Conservation (phyloP, 2,797 vertebrate genomes). For the Melanotaenia maccullochi region DNA sequence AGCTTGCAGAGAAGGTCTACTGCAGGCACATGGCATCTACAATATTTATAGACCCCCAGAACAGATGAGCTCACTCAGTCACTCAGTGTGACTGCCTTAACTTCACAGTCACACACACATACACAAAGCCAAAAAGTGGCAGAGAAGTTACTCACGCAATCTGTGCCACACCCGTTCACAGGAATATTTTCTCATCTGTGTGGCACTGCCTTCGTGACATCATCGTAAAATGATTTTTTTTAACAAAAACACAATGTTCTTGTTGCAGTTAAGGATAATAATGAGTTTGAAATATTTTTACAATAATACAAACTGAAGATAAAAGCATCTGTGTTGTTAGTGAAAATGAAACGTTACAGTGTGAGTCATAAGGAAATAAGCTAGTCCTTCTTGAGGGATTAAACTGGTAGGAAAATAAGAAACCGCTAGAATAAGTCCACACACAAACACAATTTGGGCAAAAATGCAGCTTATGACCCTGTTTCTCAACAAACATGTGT, state of each 20-base stretch:
- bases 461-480: slow-evolving; percentile 35
- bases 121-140: slow-evolving; percentile 48
- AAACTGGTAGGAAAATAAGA: slow-evolving; percentile 49
- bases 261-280: slow-evolving; percentile 25
- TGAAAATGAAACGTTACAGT: slow-evolving; percentile 52
- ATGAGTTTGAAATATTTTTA: slow-evolving; percentile 13
- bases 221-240: not conserved
- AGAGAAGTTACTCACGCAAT: slow-evolving; percentile 71
- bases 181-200: slow-evolving; percentile 46
- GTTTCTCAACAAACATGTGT: slow-evolving; percentile 16
- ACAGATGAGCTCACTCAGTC: slow-evolving; percentile 81
- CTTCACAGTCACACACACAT: slow-evolving; percentile 45
- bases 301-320: slow-evolving; percentile 11
- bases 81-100: slow-evolving; percentile 66
- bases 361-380: slow-evolving; percentile 66
- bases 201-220: slow-evolving; percentile 27
- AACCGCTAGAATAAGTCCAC: slow-evolving; percentile 30
- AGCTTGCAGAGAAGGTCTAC: slow-evolving; percentile 75
- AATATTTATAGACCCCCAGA: slow-evolving; percentile 83
- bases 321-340: slow-evolving; percentile 35
- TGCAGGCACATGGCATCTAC: slow-evolving; percentile 79
- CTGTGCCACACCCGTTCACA: slow-evolving; percentile 55
- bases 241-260: no score
- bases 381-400: slow-evolving; percentile 61
- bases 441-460: slow-evolving; percentile 28